Evolutionary conservation across 2,888 invertebrate genomes (phyloP).

Genomic region (Euplagia quadripunctaria): DNA sequence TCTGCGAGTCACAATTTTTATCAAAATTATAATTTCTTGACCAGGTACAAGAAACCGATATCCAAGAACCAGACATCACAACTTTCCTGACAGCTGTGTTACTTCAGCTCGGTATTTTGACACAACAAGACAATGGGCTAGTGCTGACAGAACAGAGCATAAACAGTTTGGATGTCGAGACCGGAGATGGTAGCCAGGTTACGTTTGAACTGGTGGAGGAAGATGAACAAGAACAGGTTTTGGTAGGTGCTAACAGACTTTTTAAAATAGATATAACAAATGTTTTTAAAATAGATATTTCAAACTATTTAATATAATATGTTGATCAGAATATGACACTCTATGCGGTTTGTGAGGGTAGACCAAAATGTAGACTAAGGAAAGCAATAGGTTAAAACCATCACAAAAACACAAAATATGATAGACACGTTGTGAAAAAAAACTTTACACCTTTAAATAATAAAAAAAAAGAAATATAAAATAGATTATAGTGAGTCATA

Average conservation of each 20-base stretch:
- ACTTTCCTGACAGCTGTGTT: slow-evolving; percentile 68
- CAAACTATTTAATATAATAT: too few relatives aligned
- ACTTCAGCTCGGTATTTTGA: slow-evolving; percentile 68
- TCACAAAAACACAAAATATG: neutral
- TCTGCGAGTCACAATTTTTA: neutral
- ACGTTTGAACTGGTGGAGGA: slow-evolving; percentile 69
- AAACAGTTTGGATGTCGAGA: slow-evolving; percentile 65
- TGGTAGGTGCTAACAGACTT: slow-evolving; percentile 18
- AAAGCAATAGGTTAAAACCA: neutral
- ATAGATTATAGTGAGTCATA: too few relatives aligned
- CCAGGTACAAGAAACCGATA: slow-evolving; percentile 34
- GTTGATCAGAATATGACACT: too few relatives aligned
- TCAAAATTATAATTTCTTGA: neutral
- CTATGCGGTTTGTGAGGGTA: too few relatives aligned
- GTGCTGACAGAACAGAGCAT: slow-evolving; percentile 54
- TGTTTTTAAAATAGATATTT: too few relatives aligned
- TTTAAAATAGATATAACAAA: neutral
- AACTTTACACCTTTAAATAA: neutral
- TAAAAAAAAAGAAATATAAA: neutral
- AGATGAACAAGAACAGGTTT: slow-evolving; percentile 52
- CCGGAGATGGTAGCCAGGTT: slow-evolving; percentile 62
- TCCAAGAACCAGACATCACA: slow-evolving; percentile 54
- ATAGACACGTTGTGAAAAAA: neutral
- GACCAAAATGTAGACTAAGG: neutral
- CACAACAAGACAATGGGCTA: slow-evolving; percentile 51